phyloP scores from a whole-genome alignment of 2,113 vertebrate genomes.

The Gnathonemus longibarbis region DNA sequence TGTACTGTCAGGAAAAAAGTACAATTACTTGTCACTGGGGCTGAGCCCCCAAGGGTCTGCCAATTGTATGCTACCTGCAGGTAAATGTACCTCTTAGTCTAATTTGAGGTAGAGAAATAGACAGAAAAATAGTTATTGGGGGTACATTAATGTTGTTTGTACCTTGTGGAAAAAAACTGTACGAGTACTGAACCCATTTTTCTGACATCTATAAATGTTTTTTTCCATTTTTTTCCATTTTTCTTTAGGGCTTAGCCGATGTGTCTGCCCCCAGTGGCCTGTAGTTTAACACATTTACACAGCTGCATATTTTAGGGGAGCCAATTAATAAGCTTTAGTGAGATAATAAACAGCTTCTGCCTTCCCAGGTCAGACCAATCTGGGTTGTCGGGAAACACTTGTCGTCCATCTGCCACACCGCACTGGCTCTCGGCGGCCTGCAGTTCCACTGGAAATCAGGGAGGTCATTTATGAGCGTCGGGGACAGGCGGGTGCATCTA shows the following conservation, averaged over 20 bases:
- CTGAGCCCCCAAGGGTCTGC: background rate
- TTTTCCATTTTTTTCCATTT: background rate
- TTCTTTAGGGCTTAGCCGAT: background rate
- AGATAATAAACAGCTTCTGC: background rate
- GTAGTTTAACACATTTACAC: background rate
- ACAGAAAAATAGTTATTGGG: background rate
- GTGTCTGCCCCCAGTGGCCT: background rate
- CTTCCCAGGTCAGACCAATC: background rate
- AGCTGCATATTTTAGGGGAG: constrained; percentile 37
- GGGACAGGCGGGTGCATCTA: constrained; percentile 29
- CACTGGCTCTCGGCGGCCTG: constrained; percentile 1
- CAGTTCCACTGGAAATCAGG: constrained; percentile 26
- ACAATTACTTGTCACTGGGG: background rate
- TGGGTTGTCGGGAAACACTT: background rate
- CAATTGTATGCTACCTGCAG: background rate
- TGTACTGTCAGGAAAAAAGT: background rate
- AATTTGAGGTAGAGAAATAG: background rate
- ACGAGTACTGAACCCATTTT: background rate
- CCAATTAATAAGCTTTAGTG: background rate
- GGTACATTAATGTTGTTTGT: background rate
- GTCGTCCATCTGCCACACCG: constrained; percentile 31
- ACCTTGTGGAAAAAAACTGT: background rate
- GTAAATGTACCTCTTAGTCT: background rate
- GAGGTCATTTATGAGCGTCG: background rate
- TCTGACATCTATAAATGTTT: background rate